These are phyloP conservation scores for Irena cyanogastra DNA, from an alignment of 2,113 vertebrate species.

Conservation along the genomic window DNA sequence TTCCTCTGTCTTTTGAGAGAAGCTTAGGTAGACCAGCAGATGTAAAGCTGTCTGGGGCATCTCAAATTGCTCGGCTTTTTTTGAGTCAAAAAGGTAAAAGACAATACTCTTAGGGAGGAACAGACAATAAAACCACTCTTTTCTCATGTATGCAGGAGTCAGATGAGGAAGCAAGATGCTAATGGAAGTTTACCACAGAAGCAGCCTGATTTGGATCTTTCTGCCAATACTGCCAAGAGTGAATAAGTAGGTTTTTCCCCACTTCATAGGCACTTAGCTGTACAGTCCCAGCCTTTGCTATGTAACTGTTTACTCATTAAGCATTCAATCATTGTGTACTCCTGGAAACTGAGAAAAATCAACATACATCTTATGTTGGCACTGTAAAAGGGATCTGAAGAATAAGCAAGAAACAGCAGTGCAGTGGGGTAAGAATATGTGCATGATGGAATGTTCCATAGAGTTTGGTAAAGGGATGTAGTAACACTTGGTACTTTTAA, in stretches of 20 bases:
- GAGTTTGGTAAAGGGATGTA: background rate
- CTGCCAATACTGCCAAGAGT: background rate
- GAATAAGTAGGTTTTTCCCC: background rate
- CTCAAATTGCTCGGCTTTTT: background rate
- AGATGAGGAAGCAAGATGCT: background rate
- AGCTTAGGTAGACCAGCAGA: background rate
- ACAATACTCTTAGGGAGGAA: fast-evolving
- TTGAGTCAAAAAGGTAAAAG: background rate
- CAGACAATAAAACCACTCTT: background rate
- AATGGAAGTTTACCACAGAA: background rate
- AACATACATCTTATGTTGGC: background rate
- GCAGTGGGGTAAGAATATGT: background rate
- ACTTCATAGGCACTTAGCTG: background rate
- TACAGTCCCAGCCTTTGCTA: background rate
- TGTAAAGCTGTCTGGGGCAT: background rate
- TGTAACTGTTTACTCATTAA: background rate
- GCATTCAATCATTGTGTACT: background rate
- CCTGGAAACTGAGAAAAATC: background rate
- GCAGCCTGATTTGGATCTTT: background rate
- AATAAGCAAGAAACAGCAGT: background rate
- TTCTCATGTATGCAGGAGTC: background rate
- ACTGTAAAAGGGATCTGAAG: background rate
- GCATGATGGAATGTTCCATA: background rate
- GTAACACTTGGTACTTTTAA: background rate
- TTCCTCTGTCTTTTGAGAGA: background rate